These are phyloP conservation scores for Nemurella pictetii DNA, from an alignment of 2,888 invertebrate genomes.

Conservation along the genomic window DNA sequence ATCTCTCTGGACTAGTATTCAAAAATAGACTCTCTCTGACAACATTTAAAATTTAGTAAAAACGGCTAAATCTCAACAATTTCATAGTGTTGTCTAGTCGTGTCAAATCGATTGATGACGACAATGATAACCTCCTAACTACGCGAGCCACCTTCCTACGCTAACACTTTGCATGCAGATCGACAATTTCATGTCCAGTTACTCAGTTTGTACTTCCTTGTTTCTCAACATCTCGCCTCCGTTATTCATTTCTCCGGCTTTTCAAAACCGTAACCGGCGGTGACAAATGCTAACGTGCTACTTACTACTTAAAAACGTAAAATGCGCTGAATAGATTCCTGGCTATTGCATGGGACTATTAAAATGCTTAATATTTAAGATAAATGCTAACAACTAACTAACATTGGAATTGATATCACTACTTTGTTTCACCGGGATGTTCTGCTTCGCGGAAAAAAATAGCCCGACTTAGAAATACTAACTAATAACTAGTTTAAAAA, in stretches of 20 bases:
- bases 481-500: neutral
- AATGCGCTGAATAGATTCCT: neutral
- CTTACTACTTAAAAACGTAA: neutral
- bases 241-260: neutral
- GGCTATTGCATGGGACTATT: neutral
- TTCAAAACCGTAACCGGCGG: neutral
- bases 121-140: neutral
- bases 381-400: neutral
- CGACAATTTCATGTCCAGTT: neutral
- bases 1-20: conserved; percentile 4
- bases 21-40: conserved; percentile 18
- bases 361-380: neutral
- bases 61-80: conserved; percentile 22
- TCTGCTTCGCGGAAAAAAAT: neutral
- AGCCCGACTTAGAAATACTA: neutral
- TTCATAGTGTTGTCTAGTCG: neutral
- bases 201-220: neutral
- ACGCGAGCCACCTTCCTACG: neutral
- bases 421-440: neutral
- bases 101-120: neutral
- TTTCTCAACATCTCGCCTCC: neutral
- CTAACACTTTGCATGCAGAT: neutral
- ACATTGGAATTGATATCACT: neutral
- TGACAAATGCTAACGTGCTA: neutral
- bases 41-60: conserved; percentile 13